Conservation (phyloP, 2,888 invertebrate genomes). For the Cremastinae sp. region DNA sequence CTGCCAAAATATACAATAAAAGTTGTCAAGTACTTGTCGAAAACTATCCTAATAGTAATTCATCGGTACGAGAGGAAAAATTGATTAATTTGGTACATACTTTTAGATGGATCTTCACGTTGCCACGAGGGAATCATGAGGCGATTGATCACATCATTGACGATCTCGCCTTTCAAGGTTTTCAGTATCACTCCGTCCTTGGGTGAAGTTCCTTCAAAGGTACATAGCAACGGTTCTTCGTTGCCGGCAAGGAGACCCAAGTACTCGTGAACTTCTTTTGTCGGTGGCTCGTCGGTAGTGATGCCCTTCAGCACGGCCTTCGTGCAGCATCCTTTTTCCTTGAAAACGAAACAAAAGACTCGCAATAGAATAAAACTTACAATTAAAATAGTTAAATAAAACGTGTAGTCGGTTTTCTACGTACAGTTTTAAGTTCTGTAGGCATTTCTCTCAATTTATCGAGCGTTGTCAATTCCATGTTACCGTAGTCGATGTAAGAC, state of each 20-base stretch:
- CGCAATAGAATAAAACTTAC: slow-evolving; percentile 4
- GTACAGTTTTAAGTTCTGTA: slow-evolving; percentile 70
- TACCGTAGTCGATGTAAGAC: slow-evolving; percentile 77
- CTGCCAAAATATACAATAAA: background rate
- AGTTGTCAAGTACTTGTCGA: background rate
- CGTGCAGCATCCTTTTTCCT: slow-evolving; percentile 57
- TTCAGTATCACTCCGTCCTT: slow-evolving; percentile 68
- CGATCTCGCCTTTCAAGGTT: slow-evolving; percentile 60
- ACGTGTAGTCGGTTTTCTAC: too few species aligned
- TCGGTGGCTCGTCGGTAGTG: slow-evolving; percentile 68
- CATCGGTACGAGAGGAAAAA: background rate
- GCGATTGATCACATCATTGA: slow-evolving; percentile 70
- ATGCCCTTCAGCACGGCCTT: slow-evolving; percentile 71
- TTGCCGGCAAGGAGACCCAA: slow-evolving; percentile 65
- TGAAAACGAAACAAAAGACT: background rate
- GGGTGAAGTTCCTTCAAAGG: slow-evolving; percentile 65
- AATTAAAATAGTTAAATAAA: too few species aligned
- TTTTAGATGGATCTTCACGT: slow-evolving; percentile 49
- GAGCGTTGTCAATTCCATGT: slow-evolving; percentile 66
- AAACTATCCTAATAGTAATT: background rate
- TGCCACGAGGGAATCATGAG: slow-evolving; percentile 70
- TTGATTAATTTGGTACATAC: slow-evolving; percentile 11
- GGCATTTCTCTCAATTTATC: slow-evolving; percentile 68
- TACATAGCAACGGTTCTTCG: slow-evolving; percentile 67
- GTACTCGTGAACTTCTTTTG: slow-evolving; percentile 68